Evolutionary conservation across 2,888 invertebrate species (phyloP).

Genomic region (Drosophila infuscata): DNA sequence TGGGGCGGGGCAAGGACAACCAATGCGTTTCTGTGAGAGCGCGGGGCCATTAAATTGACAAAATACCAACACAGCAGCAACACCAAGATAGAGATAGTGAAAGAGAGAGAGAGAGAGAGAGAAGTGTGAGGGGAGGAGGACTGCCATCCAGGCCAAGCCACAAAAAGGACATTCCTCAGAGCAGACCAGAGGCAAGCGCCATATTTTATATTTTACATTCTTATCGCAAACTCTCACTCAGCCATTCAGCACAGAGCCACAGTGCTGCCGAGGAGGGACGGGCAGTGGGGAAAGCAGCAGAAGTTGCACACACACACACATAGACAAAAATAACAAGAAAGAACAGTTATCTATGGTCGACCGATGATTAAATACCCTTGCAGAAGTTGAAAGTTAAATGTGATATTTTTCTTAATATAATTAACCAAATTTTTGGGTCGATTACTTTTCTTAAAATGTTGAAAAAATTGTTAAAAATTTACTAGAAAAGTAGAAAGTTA

Average conservation of each 20-base stretch:
- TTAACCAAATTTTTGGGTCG: not conserved
- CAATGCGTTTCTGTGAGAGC: constrained; percentile 61
- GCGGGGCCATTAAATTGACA: constrained; percentile 78
- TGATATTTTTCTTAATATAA: not conserved
- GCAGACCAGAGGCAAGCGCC: constrained; percentile 67
- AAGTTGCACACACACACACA: constrained; percentile 27
- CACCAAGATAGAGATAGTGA: constrained; percentile 54
- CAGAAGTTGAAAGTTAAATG: not conserved
- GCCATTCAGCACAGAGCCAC: constrained; percentile 63
- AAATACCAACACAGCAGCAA: constrained; percentile 72
- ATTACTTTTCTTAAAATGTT: not conserved
- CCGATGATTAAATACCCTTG: constrained; percentile 14
- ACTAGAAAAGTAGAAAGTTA: not conserved
- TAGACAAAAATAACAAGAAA: constrained; percentile 5
- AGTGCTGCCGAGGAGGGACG: not conserved
- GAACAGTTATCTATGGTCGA: constrained; percentile 2
- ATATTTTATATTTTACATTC: constrained; percentile 85
- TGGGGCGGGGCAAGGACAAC: constrained; percentile 27
- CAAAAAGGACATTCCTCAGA: constrained; percentile 85
- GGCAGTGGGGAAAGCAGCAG: not conserved
- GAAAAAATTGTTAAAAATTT: not conserved
- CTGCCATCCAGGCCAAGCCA: constrained; percentile 50
- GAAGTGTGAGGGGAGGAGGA: constrained; percentile 5
- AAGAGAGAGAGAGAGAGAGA: constrained; percentile 10
- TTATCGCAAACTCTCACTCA: constrained; percentile 84